Evolutionary conservation across 2,888 invertebrate species (phyloP).

Genomic region (Mylabris sibirica): DNA sequence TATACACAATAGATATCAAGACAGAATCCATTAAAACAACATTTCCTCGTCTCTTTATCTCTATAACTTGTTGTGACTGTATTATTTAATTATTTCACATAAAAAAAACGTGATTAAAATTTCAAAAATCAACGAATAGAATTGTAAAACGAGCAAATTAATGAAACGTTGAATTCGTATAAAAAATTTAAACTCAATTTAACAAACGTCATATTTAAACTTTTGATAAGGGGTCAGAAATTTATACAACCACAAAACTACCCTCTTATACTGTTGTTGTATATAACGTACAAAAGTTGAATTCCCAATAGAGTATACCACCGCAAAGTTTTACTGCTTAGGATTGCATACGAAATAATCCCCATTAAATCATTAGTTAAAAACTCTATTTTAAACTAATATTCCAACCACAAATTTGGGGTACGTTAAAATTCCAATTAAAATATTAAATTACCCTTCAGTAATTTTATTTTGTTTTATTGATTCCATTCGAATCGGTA

Average conservation of each 20-base stretch:
- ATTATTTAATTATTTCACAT: slow-evolving; percentile 26
- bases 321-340: background rate
- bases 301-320: background rate
- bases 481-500: background rate
- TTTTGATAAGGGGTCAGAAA: background rate
- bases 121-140: background rate
- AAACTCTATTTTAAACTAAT: background rate
- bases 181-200: background rate
- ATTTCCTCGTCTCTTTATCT: slow-evolving; percentile 19
- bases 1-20: slow-evolving; percentile 11
- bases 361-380: background rate
- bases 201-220: background rate
- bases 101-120: slow-evolving; percentile 7
- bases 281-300: background rate
- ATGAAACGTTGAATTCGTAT: background rate
- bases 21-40: slow-evolving; percentile 22
- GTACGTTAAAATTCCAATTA: too few species aligned
- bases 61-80: slow-evolving; percentile 23
- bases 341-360: too few species aligned
- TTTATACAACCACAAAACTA: background rate
- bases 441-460: too few species aligned
- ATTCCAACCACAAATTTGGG: background rate
- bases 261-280: background rate
- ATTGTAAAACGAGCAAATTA: background rate
- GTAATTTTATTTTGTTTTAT: background rate